Conservation (phyloP, 2,113 vertebrate genomes). For the Nothoprocta pentlandii region DNA sequence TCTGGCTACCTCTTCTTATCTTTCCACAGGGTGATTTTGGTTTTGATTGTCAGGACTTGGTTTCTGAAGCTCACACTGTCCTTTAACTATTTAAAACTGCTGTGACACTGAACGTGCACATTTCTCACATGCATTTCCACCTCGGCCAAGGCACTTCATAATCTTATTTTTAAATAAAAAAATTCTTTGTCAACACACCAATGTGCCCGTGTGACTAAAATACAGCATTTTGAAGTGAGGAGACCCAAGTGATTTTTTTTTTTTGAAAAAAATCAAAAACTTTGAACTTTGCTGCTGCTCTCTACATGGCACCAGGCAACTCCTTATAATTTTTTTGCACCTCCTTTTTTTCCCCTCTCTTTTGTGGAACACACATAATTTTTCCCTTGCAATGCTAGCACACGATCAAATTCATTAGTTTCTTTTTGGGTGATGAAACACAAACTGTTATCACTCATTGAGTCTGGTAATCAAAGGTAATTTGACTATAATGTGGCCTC, state of each 20-base stretch:
- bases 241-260: not conserved
- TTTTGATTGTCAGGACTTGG: not conserved
- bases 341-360: not conserved
- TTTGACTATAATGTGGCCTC: conserved; percentile 49
- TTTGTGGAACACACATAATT: not conserved
- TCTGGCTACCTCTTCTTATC: not conserved
- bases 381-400: not conserved
- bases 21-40: not conserved
- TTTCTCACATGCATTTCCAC: not conserved
- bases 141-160: not conserved
- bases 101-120: rapidly evolving
- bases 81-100: not conserved
- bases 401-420: not conserved
- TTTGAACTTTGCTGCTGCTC: not conserved
- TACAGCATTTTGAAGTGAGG: not conserved
- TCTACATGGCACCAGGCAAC: rapidly evolving
- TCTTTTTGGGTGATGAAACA: conserved; percentile 28
- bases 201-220: not conserved
- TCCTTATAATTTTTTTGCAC: not conserved
- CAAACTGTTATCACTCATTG: conserved; percentile 20
- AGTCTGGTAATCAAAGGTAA: conserved; percentile 41
- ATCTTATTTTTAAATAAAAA: not conserved
- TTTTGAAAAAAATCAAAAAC: too few species aligned
- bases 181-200: not conserved
- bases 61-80: not conserved